These are phyloP conservation scores for Sebastes nivosus DNA, from an alignment of 2,797 vertebrate genomes.

Conservation along the genomic window DNA sequence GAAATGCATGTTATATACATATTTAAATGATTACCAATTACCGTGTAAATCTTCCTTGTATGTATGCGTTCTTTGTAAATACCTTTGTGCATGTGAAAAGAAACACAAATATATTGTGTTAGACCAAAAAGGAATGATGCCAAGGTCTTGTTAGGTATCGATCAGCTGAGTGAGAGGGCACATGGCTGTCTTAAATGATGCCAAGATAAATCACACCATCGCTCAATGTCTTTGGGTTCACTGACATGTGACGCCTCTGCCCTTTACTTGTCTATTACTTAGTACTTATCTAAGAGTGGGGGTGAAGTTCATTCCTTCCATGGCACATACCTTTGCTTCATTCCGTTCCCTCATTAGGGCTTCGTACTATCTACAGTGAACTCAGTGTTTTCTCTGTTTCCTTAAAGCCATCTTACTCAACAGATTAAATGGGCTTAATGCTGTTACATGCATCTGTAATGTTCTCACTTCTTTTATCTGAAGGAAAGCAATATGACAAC, in stretches of 20 bases:
- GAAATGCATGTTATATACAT: neutral
- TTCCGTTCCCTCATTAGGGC: neutral
- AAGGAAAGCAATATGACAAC: neutral
- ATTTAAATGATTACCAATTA: neutral
- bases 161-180: conserved; percentile 19
- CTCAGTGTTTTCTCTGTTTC: neutral
- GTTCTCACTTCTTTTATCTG: neutral
- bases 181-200: conserved; percentile 23
- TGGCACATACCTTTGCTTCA: neutral
- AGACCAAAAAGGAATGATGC: neutral
- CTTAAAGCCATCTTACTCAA: neutral
- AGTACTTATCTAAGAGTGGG: conserved; percentile 14
- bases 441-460: neutral
- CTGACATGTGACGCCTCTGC: conserved; percentile 21
- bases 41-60: neutral
- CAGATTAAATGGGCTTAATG: neutral
- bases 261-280: conserved; percentile 34
- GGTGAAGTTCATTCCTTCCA: conserved; percentile 23
- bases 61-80: neutral
- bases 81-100: neutral
- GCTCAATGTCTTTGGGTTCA: conserved; percentile 9
- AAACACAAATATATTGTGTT: neutral
- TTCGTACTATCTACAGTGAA: neutral
- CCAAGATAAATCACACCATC: conserved; percentile 32
- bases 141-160: conserved; percentile 16